Evolutionary conservation across 2,888 invertebrate species (phyloP).

Genomic region (Apamea epomidion): DNA sequence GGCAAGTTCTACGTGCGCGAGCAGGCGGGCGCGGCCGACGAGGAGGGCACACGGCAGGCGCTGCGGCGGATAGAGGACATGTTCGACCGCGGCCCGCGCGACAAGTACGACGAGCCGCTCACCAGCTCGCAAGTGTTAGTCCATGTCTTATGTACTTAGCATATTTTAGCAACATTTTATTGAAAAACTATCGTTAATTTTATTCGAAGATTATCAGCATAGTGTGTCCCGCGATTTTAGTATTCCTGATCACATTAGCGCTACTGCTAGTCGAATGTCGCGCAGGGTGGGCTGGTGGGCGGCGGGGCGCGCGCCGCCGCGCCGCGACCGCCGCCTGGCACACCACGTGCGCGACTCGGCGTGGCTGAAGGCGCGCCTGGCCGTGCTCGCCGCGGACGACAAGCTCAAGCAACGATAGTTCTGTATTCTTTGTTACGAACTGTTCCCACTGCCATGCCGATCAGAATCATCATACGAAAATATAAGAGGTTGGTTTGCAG

Average conservation of each 20-base stretch:
- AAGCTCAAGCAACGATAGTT: conserved; percentile 68
- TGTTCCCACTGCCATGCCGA: neutral
- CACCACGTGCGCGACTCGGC: conserved; percentile 87
- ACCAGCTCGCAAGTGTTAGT: conserved; percentile 77
- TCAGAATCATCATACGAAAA: neutral
- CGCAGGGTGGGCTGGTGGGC: conserved; percentile 86
- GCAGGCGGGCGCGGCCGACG: conserved; percentile 50
- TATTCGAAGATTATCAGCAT: neutral
- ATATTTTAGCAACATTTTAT: conserved; percentile 5
- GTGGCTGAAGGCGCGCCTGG: conserved; percentile 84
- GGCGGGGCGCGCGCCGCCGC: conserved; percentile 56
- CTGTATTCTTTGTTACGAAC: neutral
- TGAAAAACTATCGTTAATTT: neutral
- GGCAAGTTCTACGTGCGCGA: conserved; percentile 77
- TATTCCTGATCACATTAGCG: neutral
- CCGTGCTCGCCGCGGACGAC: conserved; percentile 79
- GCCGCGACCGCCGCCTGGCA: conserved; percentile 75
- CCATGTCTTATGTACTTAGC: neutral
- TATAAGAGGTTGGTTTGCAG: neutral
- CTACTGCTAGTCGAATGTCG: neutral
- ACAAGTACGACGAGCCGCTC: conserved; percentile 69
- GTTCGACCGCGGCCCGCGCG: conserved; percentile 76
- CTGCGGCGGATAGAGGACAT: conserved; percentile 70
- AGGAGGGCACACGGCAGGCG: conserved; percentile 57
- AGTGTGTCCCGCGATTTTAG: neutral